These are phyloP conservation scores for Acrocyrtus sp. DNA, from an alignment of 2,888 invertebrate genomes.

Conservation along the genomic window DNA sequence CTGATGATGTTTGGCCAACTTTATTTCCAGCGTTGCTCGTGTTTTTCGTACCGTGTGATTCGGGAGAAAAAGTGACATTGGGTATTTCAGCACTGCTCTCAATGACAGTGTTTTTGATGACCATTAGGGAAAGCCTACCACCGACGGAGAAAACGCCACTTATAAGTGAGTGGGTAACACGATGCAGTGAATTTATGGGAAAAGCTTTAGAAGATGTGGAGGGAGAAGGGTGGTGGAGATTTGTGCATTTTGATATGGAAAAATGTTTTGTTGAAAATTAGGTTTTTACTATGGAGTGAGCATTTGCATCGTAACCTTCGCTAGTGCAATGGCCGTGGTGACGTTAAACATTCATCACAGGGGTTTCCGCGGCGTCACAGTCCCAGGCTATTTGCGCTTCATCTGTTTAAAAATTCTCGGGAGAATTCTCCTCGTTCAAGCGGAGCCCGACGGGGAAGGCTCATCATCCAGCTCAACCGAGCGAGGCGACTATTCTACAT, in stretches of 20 bases:
- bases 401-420: conserved; percentile 81
- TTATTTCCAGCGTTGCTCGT: conserved; percentile 84
- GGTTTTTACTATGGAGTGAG: conserved; percentile 86
- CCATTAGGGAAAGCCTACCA: conserved; percentile 84
- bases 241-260: neutral
- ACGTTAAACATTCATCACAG: conserved; percentile 87
- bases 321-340: conserved; percentile 83
- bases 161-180: conserved; percentile 73
- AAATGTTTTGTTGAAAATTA: conserved; percentile 65
- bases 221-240: neutral
- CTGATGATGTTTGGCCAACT: no score
- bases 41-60: conserved; percentile 89
- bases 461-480: neutral
- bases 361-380: conserved; percentile 82
- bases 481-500: conserved; percentile 22
- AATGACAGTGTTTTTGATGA: conserved; percentile 90
- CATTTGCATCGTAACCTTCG: conserved; percentile 83
- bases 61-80: conserved; percentile 86
- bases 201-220: neutral
- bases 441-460: conserved; percentile 56
- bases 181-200: neutral
- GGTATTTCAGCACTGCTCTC: conserved; percentile 88
- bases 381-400: conserved; percentile 77
- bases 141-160: conserved; percentile 88
- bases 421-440: conserved; percentile 76